Evolutionary conservation across 2,113 vertebrate genomes (phyloP), one percentile per base, ranked within the genome.

Genomic region (Desmodus rotundus): DNA sequence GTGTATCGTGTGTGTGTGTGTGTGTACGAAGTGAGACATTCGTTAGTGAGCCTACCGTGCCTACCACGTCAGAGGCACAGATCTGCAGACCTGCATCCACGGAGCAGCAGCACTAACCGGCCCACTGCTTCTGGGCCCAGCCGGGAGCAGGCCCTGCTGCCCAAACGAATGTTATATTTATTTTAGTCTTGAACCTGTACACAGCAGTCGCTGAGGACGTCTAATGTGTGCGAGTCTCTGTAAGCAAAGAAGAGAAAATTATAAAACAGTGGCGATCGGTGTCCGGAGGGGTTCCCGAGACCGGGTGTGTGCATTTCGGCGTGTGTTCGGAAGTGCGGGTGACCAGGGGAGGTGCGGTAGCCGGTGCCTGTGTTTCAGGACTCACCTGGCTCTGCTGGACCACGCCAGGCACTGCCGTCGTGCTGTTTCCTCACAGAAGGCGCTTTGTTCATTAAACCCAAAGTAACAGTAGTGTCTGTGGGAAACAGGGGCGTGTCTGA

Each of bases 401-500:
- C 70, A 31, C 6, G 13, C 7, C 36, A 6, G 73, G 61, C 20
- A 73, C 43, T 17, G 65, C 10, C 4, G 73, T 36, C 45, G 22
- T 11, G 58, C 3, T 68, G 26, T 0, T 76, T 38, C 77, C 61
- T 95, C 43, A 26, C 16, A 67, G 12, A 76, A 87, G 54, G 4
- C 16, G 13, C 65, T 78, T 67, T 67, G 65, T 54, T 94, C 43
- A 91, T 76, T 63, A 78, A 95, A 92, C 85, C 89, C 89, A 91
- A 52, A 43, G 41, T 94, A 83, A 74, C 89, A 98, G 94, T 92
- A 68, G 45, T 95, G 24, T 94, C 89, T 87, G 89, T 97, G 95
- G 97, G 95, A 74, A 94, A 36, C 67, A 83, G 22, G 28, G 50
- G 52, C 72, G 63, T 83, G 28, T 86, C 97, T 76, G 68, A 22